Percentiles rank a stretch among this genome's conserved stretches.
These are phyloP conservation scores for Temnothorax curvispinosus DNA, from an alignment of 1,140 invertebrate genomes.

Conservation along the genomic window DNA sequence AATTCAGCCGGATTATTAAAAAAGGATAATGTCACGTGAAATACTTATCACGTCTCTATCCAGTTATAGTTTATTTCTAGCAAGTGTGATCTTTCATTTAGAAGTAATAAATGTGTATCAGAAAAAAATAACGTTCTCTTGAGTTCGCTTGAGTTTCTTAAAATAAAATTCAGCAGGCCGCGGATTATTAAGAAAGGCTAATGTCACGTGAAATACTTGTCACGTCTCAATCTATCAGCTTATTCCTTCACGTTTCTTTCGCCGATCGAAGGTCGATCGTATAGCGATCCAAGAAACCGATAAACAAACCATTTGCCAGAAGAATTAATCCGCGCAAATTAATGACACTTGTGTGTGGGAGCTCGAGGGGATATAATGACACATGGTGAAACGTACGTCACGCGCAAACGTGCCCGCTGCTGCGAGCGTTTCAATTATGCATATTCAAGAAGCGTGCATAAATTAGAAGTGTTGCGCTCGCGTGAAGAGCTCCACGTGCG, in stretches of 20 bases:
- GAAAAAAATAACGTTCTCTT: background rate
- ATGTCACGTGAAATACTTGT: background rate
- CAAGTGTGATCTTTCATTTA: background rate
- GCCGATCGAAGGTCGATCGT: background rate
- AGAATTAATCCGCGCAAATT: conserved; percentile 46
- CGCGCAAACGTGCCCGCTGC: conserved; percentile 1
- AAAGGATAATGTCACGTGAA: background rate
- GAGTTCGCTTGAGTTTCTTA: background rate
- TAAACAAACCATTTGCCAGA: conserved; percentile 2
- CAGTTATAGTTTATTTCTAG: background rate
- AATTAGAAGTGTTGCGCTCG: conserved; percentile 27
- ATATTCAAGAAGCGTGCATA: conserved; percentile 56
- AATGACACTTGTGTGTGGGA: conserved; percentile 32
- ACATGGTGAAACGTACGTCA: background rate
- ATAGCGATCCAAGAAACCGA: background rate
- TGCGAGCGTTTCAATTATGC: conserved; percentile 37
- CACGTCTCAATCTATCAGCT: background rate
- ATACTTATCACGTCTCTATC: background rate
- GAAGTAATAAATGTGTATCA: background rate
- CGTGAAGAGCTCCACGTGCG: background rate
- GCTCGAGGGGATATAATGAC: conserved; percentile 23
- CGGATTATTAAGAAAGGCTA: background rate
- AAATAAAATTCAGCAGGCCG: background rate
- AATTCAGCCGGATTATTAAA: background rate
- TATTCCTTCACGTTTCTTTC: background rate